Percentiles rank a stretch among this genome's conserved stretches.
Evolutionary conservation across 2,888 invertebrate species (phyloP).

Genomic region (Empis stercorea): DNA sequence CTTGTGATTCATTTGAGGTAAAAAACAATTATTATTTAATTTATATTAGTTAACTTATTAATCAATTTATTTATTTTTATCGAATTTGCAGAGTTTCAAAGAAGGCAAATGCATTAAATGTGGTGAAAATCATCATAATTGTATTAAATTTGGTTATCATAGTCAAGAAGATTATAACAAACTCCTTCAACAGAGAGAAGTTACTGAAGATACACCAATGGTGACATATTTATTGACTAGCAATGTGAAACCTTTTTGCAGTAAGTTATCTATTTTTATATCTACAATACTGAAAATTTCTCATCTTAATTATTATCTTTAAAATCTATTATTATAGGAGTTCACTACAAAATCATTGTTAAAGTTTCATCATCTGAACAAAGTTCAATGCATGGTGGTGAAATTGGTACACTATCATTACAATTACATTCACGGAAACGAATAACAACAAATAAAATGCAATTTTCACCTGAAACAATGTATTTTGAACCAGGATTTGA

Average conservation of each 20-base stretch:
- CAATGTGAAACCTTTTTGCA: conserved; percentile 57
- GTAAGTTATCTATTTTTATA: conserved; percentile 40
- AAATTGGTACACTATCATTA: conserved; percentile 59
- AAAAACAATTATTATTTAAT: conserved; percentile 15
- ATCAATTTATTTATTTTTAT: not conserved
- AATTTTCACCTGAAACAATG: conserved; percentile 40
- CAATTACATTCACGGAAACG: conserved; percentile 49
- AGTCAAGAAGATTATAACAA: conserved; percentile 43
- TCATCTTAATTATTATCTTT: too few relatives aligned
- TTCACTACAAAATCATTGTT: conserved; percentile 64
- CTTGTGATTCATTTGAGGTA: conserved; percentile 67
- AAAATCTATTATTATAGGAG: conserved; percentile 56
- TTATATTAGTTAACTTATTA: not conserved
- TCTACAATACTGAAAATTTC: too few relatives aligned
- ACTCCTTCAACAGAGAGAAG: conserved; percentile 35
- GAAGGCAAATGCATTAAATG: conserved; percentile 60
- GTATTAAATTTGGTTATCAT: conserved; percentile 56
- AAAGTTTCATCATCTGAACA: conserved; percentile 60
- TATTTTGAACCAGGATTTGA: conserved; percentile 52
- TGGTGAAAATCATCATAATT: conserved; percentile 47
- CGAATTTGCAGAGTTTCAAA: conserved; percentile 44
- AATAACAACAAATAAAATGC: conserved; percentile 46
- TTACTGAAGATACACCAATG: conserved; percentile 40
- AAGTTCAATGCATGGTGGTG: conserved; percentile 61
- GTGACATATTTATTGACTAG: conserved; percentile 63